These are phyloP conservation scores for Berghia stephanieae DNA, from an alignment of 1,140 invertebrate genomes.

Conservation along the genomic window DNA sequence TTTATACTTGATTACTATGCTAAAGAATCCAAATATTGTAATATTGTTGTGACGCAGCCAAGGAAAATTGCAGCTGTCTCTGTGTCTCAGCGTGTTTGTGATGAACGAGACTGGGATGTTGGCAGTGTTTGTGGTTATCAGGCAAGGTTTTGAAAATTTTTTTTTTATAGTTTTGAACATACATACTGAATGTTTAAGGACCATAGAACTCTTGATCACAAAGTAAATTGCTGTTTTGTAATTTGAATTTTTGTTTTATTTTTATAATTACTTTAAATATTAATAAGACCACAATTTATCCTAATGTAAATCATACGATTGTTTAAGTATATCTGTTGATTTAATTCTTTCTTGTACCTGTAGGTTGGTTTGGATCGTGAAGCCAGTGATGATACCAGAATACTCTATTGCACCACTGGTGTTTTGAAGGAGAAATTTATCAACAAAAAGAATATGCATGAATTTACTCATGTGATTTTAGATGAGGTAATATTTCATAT, in stretches of 20 bases:
- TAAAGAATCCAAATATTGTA: constrained; percentile 56
- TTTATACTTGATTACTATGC: constrained; percentile 65
- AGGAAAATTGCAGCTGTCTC: constrained; percentile 66
- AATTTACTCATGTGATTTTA: constrained; percentile 66
- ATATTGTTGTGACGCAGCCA: constrained; percentile 67
- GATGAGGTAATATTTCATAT: constrained; percentile 68
- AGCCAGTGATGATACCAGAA: constrained; percentile 67
- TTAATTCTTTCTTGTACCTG: neutral
- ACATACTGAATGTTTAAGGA: too few relatives aligned
- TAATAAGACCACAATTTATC: neutral
- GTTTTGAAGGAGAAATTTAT: constrained; percentile 65
- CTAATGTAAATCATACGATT: neutral
- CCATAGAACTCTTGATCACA: too few relatives aligned
- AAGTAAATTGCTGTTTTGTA: too few relatives aligned
- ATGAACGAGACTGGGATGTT: constrained; percentile 58
- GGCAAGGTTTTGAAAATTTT: constrained; percentile 40
- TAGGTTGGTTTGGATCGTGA: constrained; percentile 73
- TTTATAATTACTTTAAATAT: neutral
- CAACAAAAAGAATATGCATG: constrained; percentile 56
- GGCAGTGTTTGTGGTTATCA: constrained; percentile 66
- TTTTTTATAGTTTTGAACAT: neutral
- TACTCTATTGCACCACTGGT: constrained; percentile 66
- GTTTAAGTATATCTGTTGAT: neutral
- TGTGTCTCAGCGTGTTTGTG: constrained; percentile 62
- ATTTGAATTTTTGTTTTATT: neutral